A percentile compares a stretch with the other conserved stretches of the same genome.
Evolutionary conservation across 2,888 invertebrate genomes (phyloP).

Genomic region (Polydesmus complanatus): DNA sequence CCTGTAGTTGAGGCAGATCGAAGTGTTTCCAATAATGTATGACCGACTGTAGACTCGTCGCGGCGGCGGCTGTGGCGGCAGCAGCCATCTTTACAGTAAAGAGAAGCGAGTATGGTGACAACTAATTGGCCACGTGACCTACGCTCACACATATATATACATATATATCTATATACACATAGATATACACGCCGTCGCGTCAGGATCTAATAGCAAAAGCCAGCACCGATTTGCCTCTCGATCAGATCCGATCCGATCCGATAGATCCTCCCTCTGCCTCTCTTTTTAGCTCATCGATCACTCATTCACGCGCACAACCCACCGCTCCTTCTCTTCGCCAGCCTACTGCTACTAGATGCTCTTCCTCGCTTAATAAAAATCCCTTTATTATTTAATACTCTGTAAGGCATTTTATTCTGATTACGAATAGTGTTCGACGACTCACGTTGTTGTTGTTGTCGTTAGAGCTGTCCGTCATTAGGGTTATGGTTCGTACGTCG

Average conservation of each 20-base stretch:
- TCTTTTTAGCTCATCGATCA: not conserved
- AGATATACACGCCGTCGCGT: not conserved
- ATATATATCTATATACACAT: not conserved
- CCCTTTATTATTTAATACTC: too few species aligned
- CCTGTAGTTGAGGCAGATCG: slow-evolving; percentile 35
- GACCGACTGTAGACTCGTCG: slow-evolving; percentile 35
- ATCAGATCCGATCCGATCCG: not conserved
- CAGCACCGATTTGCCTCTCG: not conserved
- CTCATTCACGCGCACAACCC: not conserved
- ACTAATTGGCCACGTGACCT: slow-evolving; percentile 32
- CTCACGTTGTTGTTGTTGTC: too few species aligned
- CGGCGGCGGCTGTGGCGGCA: not conserved
- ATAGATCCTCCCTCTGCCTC: not conserved
- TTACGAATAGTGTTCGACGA: too few species aligned
- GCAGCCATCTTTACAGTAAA: not conserved
- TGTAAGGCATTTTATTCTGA: too few species aligned
- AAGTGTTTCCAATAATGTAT: slow-evolving; percentile 36
- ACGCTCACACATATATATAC: too few species aligned
- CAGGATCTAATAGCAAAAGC: not conserved
- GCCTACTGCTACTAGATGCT: too few species aligned
- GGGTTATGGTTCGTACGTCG: too few species aligned
- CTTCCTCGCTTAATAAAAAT: too few species aligned
- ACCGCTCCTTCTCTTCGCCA: too few species aligned
- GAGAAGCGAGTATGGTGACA: slow-evolving; percentile 27
- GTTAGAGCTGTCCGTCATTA: too few species aligned